Percentiles rank a stretch among this genome's conserved stretches.
These are phyloP conservation scores for Pseudomyrmex gracilis DNA, from an alignment of 1,140 invertebrate genomes.

Conservation along the genomic window DNA sequence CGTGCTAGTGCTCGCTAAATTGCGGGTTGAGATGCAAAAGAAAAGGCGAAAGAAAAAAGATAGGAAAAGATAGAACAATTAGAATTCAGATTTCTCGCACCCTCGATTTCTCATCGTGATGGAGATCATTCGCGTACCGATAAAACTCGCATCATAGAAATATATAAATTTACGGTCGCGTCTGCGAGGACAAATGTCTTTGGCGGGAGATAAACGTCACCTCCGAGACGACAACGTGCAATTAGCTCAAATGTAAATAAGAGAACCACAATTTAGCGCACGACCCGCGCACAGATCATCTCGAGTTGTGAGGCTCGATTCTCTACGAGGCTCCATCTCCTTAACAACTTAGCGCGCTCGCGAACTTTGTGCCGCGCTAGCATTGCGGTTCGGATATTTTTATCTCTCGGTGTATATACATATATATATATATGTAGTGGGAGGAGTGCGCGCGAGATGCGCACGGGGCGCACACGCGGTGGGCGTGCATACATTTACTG, in stretches of 20 bases:
- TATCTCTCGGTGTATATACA: neutral
- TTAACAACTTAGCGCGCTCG: constrained; percentile 62
- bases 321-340: constrained; percentile 27
- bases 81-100: constrained; percentile 28
- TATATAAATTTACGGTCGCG: constrained; percentile 54
- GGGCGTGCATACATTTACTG: constrained; percentile 73
- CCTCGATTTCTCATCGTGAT: constrained; percentile 33
- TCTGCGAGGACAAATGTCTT: constrained; percentile 56
- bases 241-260: constrained; percentile 72
- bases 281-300: constrained; percentile 35
- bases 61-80: neutral
- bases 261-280: constrained; percentile 63
- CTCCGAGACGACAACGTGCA: constrained; percentile 51
- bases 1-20: constrained; percentile 56
- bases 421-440: neutral
- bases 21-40: constrained; percentile 12
- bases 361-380: constrained; percentile 56
- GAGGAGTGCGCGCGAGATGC: constrained; percentile 44
- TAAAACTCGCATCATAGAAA: neutral
- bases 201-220: constrained; percentile 26
- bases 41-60: constrained; percentile 5
- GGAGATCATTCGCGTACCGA: constrained; percentile 4
- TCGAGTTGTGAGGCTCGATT: neutral
- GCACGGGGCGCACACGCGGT: constrained; percentile 34
- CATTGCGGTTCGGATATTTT: constrained; percentile 46